Evolutionary conservation across 2,113 vertebrate genomes (phyloP).

Genomic region (Mormyrus lacerda): DNA sequence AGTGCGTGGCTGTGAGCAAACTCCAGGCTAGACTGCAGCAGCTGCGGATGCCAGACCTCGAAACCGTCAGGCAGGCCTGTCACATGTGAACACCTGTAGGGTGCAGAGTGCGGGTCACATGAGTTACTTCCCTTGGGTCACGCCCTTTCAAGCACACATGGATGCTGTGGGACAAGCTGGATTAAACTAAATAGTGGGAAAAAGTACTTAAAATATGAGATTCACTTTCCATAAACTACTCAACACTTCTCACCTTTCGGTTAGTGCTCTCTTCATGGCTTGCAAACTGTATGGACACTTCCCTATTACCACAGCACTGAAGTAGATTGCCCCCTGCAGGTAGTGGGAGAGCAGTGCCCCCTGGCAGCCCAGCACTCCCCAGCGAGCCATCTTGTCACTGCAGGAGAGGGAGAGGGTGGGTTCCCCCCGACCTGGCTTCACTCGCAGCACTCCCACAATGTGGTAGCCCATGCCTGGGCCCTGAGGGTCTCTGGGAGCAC

Average conservation of each 20-base stretch:
- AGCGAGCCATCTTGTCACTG: conserved; percentile 84
- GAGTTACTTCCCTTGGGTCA: not conserved
- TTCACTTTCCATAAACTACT: not conserved
- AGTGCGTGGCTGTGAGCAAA: conserved; percentile 74
- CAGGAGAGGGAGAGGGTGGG: conserved; percentile 85
- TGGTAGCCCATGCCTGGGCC: conserved; percentile 70
- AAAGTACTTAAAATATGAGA: not conserved
- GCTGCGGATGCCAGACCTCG: conserved; percentile 46
- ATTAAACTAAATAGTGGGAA: not conserved
- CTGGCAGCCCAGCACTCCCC: conserved; percentile 83
- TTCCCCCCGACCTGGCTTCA: conserved; percentile 88
- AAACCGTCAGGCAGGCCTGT: conserved; percentile 70
- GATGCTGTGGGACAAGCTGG: not conserved
- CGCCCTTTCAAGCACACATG: not conserved
- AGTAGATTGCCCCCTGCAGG: conserved; percentile 75
- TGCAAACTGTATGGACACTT: conserved; percentile 74
- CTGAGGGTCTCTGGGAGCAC: conserved; percentile 57
- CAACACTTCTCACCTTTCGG: conserved; percentile 56
- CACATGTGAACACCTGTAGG: conserved; percentile 65
- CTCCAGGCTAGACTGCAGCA: conserved; percentile 69
- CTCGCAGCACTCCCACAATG: conserved; percentile 66
- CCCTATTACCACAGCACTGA: conserved; percentile 73
- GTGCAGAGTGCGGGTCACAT: not conserved
- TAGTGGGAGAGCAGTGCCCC: conserved; percentile 87
- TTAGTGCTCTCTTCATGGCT: conserved; percentile 72